phyloP scores from a whole-genome alignment of 2,797 vertebrate species.

The Scleropages formosus region DNA sequence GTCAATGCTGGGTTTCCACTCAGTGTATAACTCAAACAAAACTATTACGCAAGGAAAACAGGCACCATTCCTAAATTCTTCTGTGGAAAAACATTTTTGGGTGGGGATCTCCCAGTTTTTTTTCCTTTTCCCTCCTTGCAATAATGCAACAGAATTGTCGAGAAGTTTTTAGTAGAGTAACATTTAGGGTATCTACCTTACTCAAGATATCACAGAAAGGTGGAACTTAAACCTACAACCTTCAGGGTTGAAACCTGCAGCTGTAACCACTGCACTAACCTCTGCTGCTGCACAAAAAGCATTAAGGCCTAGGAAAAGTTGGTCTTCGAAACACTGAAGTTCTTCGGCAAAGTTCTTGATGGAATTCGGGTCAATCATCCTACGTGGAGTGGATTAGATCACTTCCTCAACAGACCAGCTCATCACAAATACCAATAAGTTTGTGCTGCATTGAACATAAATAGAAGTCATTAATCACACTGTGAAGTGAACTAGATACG shows the following conservation, averaged over 20 bases:
- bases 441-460: conserved; percentile 49
- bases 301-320: conserved; percentile 39
- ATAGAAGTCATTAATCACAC: conserved; percentile 50
- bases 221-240: too few relatives aligned
- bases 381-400: conserved; percentile 36
- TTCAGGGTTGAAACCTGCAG: too few relatives aligned
- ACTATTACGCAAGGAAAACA: background rate
- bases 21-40: background rate
- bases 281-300: too few relatives aligned
- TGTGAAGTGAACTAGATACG: conserved; percentile 35
- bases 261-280: too few relatives aligned
- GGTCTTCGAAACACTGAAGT: conserved; percentile 40
- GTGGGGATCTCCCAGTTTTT: background rate
- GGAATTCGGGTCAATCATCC: conserved; percentile 51
- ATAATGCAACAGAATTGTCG: background rate
- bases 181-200: background rate
- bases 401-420: conserved; percentile 33
- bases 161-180: background rate
- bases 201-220: too few relatives aligned
- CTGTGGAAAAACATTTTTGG: background rate
- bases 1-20: background rate
- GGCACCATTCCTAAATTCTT: conserved; percentile 2
- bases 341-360: conserved; percentile 45
- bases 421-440: conserved; percentile 46
- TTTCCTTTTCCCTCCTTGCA: background rate